Percentiles rank a stretch among this genome's conserved stretches.
Evolutionary conservation across 2,888 invertebrate genomes (phyloP).

Genomic region (Ellobium chinense): DNA sequence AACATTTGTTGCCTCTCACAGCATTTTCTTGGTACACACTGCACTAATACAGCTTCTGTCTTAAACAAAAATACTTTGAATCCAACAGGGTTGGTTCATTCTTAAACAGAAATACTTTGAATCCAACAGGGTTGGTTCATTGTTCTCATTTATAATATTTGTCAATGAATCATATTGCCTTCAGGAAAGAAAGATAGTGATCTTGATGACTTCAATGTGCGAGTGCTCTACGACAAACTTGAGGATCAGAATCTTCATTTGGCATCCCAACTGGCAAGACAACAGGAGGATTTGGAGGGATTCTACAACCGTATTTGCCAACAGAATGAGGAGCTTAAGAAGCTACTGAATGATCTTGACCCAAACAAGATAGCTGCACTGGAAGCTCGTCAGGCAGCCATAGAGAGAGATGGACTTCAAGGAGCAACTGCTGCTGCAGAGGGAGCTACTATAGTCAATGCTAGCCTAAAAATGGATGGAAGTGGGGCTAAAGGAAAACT

Average conservation of each 20-base stretch:
- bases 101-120: too few relatives aligned
- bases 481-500: conserved; percentile 55
- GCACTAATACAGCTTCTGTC: too few relatives aligned
- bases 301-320: conserved; percentile 73
- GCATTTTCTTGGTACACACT: too few relatives aligned
- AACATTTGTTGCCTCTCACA: too few relatives aligned
- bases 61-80: too few relatives aligned
- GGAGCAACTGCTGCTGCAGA: conserved; percentile 51
- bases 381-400: conserved; percentile 57
- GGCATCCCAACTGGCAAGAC: conserved; percentile 75
- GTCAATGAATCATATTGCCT: too few relatives aligned
- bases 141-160: too few relatives aligned
- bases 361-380: conserved; percentile 69
- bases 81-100: too few relatives aligned
- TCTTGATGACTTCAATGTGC: conserved; percentile 76
- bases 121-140: too few relatives aligned
- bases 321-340: conserved; percentile 73
- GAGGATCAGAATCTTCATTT: conserved; percentile 78
- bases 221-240: conserved; percentile 76
- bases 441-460: conserved; percentile 62
- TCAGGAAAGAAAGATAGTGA: conserved; percentile 54
- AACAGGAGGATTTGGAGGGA: conserved; percentile 71
- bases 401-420: conserved; percentile 56
- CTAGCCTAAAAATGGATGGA: conserved; percentile 58
- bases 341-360: conserved; percentile 70